Evolutionary conservation across 1,140 invertebrate genomes (phyloP).

Genomic region (Geopemphigus sp.): DNA sequence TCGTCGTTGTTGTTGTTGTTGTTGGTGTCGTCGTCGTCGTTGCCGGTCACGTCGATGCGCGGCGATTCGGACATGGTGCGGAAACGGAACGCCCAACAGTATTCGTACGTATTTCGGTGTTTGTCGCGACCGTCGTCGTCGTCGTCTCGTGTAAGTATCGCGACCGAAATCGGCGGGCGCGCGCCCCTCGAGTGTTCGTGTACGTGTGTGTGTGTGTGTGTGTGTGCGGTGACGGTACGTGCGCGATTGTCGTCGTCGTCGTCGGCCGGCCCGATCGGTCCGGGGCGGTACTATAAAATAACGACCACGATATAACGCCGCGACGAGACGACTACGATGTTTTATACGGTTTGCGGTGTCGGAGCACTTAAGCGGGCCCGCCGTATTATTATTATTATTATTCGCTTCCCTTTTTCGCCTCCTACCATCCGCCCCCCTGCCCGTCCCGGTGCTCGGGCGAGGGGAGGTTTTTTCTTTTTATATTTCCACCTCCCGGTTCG

Average conservation of each 20-base stretch:
- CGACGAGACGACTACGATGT: conserved; percentile 1
- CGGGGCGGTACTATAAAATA: conserved; percentile 4
- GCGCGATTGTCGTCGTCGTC: conserved; percentile 36
- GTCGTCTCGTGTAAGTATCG: not conserved
- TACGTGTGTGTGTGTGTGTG: not conserved
- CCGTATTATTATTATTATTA: conserved; percentile 26
- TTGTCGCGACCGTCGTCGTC: no score
- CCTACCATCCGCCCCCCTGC: not conserved
- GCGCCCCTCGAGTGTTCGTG: no score
- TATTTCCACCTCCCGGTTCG: no score
- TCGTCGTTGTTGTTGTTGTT: conserved; percentile 54
- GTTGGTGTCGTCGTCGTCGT: conserved; percentile 19
- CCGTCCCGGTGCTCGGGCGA: not conserved
- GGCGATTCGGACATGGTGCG: conserved; percentile 50
- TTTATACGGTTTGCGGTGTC: conserved; percentile 38
- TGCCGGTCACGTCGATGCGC: conserved; percentile 46
- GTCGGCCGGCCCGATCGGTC: conserved; percentile 32
- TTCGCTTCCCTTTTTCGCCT: not conserved
- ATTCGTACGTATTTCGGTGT: no score
- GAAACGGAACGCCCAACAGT: no score
- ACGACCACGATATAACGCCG: not conserved
- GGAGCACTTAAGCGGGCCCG: conserved; percentile 43
- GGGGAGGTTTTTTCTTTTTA: no score
- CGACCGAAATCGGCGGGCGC: not conserved
- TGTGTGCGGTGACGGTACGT: conserved; percentile 3